These are phyloP conservation scores for Drosophila parabipectinata DNA, from an alignment of 1,140 invertebrate genomes.

Conservation along the genomic window DNA sequence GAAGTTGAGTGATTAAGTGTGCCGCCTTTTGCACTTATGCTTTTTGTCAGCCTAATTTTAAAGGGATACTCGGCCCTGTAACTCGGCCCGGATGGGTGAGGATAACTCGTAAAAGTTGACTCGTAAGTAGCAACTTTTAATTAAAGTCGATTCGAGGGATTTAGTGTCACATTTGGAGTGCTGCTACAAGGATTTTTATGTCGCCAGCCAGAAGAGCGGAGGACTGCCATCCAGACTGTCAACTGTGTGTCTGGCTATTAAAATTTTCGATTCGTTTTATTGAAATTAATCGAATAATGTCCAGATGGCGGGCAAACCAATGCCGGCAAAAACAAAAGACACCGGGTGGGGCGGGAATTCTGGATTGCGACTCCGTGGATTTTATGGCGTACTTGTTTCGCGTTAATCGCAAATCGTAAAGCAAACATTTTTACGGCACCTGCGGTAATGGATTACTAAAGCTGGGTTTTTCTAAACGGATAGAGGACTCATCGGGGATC, in stretches of 20 bases:
- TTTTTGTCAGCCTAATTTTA: constrained; percentile 65
- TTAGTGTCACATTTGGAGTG: constrained; percentile 34
- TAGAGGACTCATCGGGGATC: not conserved
- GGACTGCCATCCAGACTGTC: constrained; percentile 7
- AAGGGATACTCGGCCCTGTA: not conserved
- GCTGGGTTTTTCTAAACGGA: constrained; percentile 19
- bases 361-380: constrained; percentile 51
- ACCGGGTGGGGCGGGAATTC: not conserved
- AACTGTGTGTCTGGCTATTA: constrained; percentile 34
- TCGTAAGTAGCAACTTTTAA: constrained; percentile 41
- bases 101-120: constrained; percentile 36
- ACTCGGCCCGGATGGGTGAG: constrained; percentile 3
- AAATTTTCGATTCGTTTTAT: constrained; percentile 68
- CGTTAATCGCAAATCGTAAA: constrained; percentile 81
- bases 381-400: constrained; percentile 81
- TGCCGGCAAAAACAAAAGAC: constrained; percentile 5
- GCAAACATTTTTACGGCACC: constrained; percentile 81
- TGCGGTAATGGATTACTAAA: constrained; percentile 80
- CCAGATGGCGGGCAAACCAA: constrained; percentile 31
- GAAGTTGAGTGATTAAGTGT: constrained; percentile 78
- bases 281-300: constrained; percentile 78
- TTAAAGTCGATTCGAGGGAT: constrained; percentile 26
- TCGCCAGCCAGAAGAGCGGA: constrained; percentile 1
- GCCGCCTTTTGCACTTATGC: constrained; percentile 75
- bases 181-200: constrained; percentile 45